A percentile compares a stretch with the other conserved stretches of the same genome.
These are phyloP conservation scores for Leptobrachium ailaonicum DNA, from an alignment of 2,113 vertebrate species.

Conservation along the genomic window DNA sequence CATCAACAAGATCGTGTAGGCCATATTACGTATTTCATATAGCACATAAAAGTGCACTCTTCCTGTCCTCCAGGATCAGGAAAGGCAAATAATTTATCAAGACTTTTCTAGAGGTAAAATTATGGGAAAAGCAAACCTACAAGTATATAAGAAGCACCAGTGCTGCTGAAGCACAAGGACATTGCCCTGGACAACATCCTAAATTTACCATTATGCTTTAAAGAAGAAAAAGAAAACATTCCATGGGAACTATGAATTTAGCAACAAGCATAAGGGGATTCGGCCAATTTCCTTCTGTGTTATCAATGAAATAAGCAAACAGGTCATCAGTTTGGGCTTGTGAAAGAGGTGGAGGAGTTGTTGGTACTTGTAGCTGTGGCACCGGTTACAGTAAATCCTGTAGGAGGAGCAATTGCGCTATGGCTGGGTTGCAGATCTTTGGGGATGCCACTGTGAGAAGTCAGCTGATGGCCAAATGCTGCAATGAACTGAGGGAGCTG, in stretches of 20 bases:
- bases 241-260: constrained; percentile 57
- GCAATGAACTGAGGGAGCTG: constrained; percentile 98
- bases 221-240: constrained; percentile 43
- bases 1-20: constrained; percentile 57
- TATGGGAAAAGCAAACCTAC: constrained; percentile 61
- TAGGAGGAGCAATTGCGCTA: constrained; percentile 96
- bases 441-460: constrained; percentile 96
- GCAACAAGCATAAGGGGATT: constrained; percentile 59
- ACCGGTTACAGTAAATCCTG: constrained; percentile 89
- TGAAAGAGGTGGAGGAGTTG: constrained; percentile 82
- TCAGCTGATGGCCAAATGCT: constrained; percentile 96
- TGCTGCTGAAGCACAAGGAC: constrained; percentile 66
- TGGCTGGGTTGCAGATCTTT: constrained; percentile 99
- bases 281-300: constrained; percentile 63
- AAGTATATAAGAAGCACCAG: constrained; percentile 75
- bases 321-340: constrained; percentile 79
- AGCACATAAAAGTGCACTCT: constrained; percentile 74
- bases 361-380: constrained; percentile 92
- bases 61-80: constrained; percentile 67
- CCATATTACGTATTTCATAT: constrained; percentile 68
- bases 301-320: constrained; percentile 62
- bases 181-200: not conserved
- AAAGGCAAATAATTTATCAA: constrained; percentile 70
- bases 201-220: constrained; percentile 56
- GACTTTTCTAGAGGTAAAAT: constrained; percentile 55